Evolutionary conservation across 2,797 vertebrate genomes (phyloP), one percentile per base, ranked within the genome.

Genomic region (Chaunax sp.): DNA sequence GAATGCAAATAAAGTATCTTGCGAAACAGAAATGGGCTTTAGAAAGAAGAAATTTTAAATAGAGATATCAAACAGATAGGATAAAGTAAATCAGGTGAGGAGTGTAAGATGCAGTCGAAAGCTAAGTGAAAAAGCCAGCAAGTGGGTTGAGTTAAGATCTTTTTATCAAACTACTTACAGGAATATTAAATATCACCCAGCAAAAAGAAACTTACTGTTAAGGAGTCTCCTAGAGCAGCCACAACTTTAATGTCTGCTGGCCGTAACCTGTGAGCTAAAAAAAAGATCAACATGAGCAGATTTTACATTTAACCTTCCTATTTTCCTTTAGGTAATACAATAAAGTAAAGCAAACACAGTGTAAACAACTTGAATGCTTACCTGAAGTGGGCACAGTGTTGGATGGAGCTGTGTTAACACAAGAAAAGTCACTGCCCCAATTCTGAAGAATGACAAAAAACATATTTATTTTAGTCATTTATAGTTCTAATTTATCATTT

Each of bases 351-450:
- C 18, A 40, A 16, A 15, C 15, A 40, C 15, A 15, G 14, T 44
- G 22, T 5, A 4, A 26, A 58, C 4, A 26, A 1, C 3, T 9
- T 44, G 14, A 35, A 50, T 22, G 11, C 90, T 94, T 71, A 99
- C 98, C 97, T 88, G 96, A 97, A 3, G 83, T 92, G 50, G 97
- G 96, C 25, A 94, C 82, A 16, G 8, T 76, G 64, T 69, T 69
- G 3, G 96, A 96, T 7, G 92, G 86, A 67, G 56, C 55, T 12
- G 50, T 82, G 61, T 81, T 75, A 6, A 25, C 45, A 54, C 97
- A 99, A 0, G 78, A 83, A 84, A 99, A 93, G 62, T 98, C 94
- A 72, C 95, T 95, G 38, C 97, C 98, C 96, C 96, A 99, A 22
- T 97, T 95, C 98, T 99, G 83, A 83, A 89, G 2, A 75, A 63